Evolutionary conservation across 2,888 invertebrate genomes (phyloP).

Genomic region (Nymphalis c-album): DNA sequence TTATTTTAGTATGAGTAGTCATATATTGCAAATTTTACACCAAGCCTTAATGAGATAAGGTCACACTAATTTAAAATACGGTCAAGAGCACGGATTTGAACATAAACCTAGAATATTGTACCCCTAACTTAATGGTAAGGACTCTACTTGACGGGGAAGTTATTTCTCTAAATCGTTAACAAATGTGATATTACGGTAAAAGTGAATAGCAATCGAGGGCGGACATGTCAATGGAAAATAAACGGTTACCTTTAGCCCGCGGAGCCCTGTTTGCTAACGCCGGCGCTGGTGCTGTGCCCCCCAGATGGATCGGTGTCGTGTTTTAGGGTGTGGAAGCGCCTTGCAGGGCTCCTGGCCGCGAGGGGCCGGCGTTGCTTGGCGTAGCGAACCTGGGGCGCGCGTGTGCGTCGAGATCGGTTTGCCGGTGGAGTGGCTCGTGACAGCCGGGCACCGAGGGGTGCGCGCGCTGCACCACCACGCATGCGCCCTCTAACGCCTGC

Average conservation of each 20-base stretch:
- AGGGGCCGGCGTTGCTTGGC: constrained; percentile 78
- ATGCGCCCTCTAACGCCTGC: constrained; percentile 51
- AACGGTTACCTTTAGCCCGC: constrained; percentile 69
- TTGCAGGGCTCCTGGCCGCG: constrained; percentile 76
- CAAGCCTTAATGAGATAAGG: constrained; percentile 62
- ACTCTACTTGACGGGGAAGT: constrained; percentile 41
- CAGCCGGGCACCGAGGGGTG: constrained; percentile 52
- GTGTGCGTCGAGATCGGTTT: constrained; percentile 71
- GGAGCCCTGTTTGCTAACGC: constrained; percentile 71
- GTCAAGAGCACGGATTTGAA: neutral
- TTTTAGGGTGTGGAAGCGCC: constrained; percentile 65
- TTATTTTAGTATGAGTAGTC: neutral
- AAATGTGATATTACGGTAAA: constrained; percentile 54
- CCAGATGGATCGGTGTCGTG: constrained; percentile 52
- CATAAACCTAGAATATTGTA: constrained; percentile 22
- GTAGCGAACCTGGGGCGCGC: constrained; percentile 69
- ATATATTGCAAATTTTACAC: neutral
- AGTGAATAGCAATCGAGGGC: constrained; percentile 51
- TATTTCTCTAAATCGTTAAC: constrained; percentile 31
- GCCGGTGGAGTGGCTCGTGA: constrained; percentile 75
- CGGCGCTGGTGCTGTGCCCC: constrained; percentile 66
- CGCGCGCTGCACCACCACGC: constrained; percentile 71
- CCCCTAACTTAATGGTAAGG: constrained; percentile 59
- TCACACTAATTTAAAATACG: constrained; percentile 42
- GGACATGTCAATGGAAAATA: constrained; percentile 17